Conservation (phyloP, 1,140 invertebrate species). For the Eurosta solidaginis region DNA sequence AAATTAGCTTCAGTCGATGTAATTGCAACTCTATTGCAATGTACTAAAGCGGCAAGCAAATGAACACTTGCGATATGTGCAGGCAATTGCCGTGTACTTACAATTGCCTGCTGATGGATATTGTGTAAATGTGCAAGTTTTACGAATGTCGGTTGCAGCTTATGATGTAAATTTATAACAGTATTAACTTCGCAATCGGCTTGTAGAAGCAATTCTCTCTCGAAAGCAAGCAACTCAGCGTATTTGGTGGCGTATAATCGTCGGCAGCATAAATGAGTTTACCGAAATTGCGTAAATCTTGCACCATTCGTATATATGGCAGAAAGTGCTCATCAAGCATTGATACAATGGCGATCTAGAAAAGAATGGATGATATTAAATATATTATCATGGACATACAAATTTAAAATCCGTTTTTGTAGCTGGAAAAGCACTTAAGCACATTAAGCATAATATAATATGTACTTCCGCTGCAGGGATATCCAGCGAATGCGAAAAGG, state of each 20-base stretch:
- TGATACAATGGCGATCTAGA: constrained; percentile 28
- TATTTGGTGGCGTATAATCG: constrained; percentile 11
- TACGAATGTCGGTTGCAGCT: constrained; percentile 38
- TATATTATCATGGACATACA: too few relatives aligned
- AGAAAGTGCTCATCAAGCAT: constrained; percentile 31
- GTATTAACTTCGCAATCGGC: constrained; percentile 25
- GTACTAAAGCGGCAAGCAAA: constrained; percentile 41
- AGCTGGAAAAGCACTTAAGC: too few relatives aligned
- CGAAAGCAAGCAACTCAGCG: constrained; percentile 39
- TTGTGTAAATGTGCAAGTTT: constrained; percentile 32
- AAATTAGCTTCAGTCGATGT: constrained; percentile 34
- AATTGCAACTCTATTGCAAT: constrained; percentile 29
- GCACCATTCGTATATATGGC: constrained; percentile 34
- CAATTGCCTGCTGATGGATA: constrained; percentile 32
- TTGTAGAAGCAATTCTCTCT: constrained; percentile 36
- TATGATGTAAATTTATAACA: constrained; percentile 37
- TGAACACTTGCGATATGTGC: constrained; percentile 42
- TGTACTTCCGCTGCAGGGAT: too few relatives aligned
- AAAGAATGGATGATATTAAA: too few relatives aligned
- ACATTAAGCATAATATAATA: too few relatives aligned
- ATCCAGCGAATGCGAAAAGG: too few relatives aligned
- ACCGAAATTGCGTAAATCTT: constrained; percentile 42
- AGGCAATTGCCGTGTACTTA: constrained; percentile 33
- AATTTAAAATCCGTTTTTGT: too few relatives aligned
- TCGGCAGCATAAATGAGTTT: constrained; percentile 37